phyloP scores from a whole-genome alignment of 2,888 invertebrate genomes.

The Heteropelma amictum region DNA sequence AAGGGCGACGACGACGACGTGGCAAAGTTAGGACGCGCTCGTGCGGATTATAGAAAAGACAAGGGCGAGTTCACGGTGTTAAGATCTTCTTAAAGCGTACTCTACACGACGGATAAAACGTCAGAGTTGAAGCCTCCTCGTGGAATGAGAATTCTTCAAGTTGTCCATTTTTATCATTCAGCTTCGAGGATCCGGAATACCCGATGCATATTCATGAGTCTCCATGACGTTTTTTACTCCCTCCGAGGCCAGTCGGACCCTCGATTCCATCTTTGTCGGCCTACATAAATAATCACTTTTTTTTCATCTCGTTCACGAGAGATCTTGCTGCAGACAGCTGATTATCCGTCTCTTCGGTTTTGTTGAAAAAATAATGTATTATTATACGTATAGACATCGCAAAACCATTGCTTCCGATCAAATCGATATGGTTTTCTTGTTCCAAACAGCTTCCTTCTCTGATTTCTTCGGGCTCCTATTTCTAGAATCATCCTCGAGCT shows the following conservation, averaged over 20 bases:
- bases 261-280: constrained; percentile 41
- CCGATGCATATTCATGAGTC: constrained; percentile 61
- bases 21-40: not conserved
- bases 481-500: too few relatives aligned
- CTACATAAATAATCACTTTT: not conserved
- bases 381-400: too few relatives aligned
- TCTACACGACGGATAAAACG: constrained; percentile 4
- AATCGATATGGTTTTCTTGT: too few relatives aligned
- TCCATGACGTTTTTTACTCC: constrained; percentile 11
- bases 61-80: not conserved
- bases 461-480: too few relatives aligned
- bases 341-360: too few relatives aligned
- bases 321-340: too few relatives aligned
- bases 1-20: constrained; percentile 35
- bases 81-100: not conserved
- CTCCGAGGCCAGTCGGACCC: not conserved
- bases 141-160: constrained; percentile 16
- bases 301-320: too few relatives aligned
- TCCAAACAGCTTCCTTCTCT: too few relatives aligned
- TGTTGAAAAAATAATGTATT: too few relatives aligned
- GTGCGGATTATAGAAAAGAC: constrained; percentile 1
- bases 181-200: constrained; percentile 26
- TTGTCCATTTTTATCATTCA: constrained; percentile 39
- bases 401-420: too few relatives aligned
- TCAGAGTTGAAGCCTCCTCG: not conserved